Evolutionary conservation across 2,113 vertebrate genomes (phyloP), one percentile per base, ranked within the genome.

Genomic region (Anseranas semipalmata): DNA sequence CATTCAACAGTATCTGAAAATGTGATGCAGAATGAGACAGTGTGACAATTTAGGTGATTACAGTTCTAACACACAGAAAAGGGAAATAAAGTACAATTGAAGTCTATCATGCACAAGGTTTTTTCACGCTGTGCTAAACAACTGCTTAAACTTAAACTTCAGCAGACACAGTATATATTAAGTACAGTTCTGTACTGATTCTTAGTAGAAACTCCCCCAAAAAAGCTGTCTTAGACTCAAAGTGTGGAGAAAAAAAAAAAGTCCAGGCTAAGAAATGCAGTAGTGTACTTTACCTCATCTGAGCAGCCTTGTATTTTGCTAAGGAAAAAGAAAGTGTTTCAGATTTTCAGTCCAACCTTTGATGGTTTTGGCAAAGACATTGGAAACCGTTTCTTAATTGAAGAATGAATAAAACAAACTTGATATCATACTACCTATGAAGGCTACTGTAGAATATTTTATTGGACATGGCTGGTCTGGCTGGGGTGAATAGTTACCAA

Each of bases 341-440:
- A 53, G 32, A 24, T 48, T 71, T 96, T 82, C 52, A 63, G 25
- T 65, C 32, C 74, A 67, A n/a, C 5, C 12, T 87, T 78, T 79
- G 41, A 28, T 41, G 33, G 0, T 37, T 87, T 94, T 88, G 80
- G 59, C 63, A 90, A 77, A 12, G 17, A 71, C 10, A 63, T 81
- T 72, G 63, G 79, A 91, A 93, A 95, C 12, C 24, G 9, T n/a
- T 94, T 89, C 72, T 67, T 85, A 66, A 81, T 60, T 80, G 88
- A 82, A 85, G 58, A 95, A 53, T 3, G 1, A 92, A 70, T 82
- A 85, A 91, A 94, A 43, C 6, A 92, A 90, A 70, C 55, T 60
- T 24, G 7, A 28, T 73, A 37, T 53, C 45, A 84, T 37, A 80
- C n/a, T 73, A 90, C 10, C 30, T 33, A 27, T 80, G 41, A 93